Evolutionary conservation across 2,113 vertebrate species (phyloP), one percentile per base, ranked within the genome.

Genomic region (Forbesichthys agassizii): DNA sequence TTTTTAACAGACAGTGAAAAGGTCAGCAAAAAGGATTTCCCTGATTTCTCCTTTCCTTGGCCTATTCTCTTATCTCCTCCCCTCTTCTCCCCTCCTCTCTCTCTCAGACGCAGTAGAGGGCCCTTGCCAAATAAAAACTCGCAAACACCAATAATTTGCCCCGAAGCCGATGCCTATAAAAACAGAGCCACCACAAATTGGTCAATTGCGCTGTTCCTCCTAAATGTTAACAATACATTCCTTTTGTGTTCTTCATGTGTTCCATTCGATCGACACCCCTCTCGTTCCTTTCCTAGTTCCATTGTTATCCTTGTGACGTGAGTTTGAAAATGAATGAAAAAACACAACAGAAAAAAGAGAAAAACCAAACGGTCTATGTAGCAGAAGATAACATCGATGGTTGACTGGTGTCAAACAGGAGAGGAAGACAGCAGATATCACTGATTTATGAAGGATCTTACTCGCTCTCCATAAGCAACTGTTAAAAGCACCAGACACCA

Each of bases 401-500:
- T 51, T 69, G 67, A 65, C 78, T 82, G 79, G 66, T 14, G n/a
- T 11, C 51, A n/a, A 53, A n/a, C 10, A 14, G 49, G 13, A 53
- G 51, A 53, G 51, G 14, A n/a, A 14, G 51, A 53, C 36, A 42
- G 36, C 36, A 42, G 36, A 42, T 27, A 2, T 42, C 36, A 6
- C 7, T 42, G 36, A 42, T 42, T 42, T 42, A 42, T 42, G 4
- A 42, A 42, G 36, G n/a, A 47, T 56, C 57, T 62, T 59, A 9
- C 57, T 69, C 62, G 16, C 33, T 59, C 73, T 59, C 64, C 55
- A 36, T 64, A 48, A 71, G 64, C 75, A 83, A 86, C 68, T 75
- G 70, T 66, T 48, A 61, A 78, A 80, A 84, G 66, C 75, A 77
- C 86, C 88, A 90, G 87, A 83, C 88, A 86, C 81, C 83, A 84